Evolutionary conservation across 1,140 invertebrate species (phyloP).

Genomic region (Nasonia longicornis): DNA sequence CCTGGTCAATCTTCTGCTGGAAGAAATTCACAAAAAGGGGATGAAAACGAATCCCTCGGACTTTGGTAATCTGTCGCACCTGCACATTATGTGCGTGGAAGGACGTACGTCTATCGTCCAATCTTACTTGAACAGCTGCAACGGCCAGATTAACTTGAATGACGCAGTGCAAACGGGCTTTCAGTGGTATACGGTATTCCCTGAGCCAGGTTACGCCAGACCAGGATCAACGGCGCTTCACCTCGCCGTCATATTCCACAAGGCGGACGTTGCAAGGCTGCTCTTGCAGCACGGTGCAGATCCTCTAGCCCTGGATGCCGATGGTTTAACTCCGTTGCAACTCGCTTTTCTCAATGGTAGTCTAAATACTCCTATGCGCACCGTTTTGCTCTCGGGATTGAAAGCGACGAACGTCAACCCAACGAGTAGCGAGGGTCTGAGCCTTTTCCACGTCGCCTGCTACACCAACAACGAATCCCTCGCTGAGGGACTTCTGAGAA

Average conservation of each 20-base stretch:
- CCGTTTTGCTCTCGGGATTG: background rate
- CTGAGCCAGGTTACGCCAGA: background rate
- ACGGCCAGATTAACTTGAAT: background rate
- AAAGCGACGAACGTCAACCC: background rate
- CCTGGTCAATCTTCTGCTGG: background rate
- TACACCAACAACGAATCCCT: background rate
- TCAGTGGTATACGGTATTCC: background rate
- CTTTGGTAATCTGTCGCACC: background rate
- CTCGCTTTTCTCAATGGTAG: background rate
- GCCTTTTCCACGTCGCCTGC: background rate
- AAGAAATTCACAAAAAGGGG: no score
- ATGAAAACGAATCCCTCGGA: background rate
- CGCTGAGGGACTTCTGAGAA: background rate
- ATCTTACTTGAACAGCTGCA: background rate
- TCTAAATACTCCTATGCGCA: background rate
- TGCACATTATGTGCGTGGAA: background rate
- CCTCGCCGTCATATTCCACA: background rate
- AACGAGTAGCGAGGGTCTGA: background rate
- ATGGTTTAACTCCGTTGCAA: background rate
- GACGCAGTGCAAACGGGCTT: background rate
- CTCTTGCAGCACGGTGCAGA: conserved; percentile 3
- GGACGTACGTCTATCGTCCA: background rate
- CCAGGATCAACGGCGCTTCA: background rate
- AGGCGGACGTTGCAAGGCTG: background rate
- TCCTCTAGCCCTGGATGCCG: background rate